Evolutionary conservation across 2,888 invertebrate species (phyloP).

Genomic region (Heliconius charithonia): DNA sequence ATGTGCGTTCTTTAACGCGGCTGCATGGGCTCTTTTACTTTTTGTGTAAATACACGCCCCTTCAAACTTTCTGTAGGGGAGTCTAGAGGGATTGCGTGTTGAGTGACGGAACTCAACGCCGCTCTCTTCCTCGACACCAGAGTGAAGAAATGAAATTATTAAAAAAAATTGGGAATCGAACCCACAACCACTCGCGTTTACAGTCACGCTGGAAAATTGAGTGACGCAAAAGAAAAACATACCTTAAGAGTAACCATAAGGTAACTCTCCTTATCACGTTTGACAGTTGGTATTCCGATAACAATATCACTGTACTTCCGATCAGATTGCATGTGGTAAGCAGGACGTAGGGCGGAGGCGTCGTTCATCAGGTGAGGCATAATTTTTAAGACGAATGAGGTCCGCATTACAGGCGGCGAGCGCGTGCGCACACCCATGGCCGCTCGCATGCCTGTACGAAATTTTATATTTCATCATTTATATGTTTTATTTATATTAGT

Average conservation of each 20-base stretch:
- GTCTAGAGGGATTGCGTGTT: neutral
- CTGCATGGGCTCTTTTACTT: neutral
- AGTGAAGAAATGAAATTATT: neutral
- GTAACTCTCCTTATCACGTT: constrained; percentile 93
- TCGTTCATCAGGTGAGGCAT: constrained; percentile 93
- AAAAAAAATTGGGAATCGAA: neutral
- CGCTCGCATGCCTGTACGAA: constrained; percentile 56
- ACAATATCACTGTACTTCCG: constrained; percentile 91
- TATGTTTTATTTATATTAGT: neutral
- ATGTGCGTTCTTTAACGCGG: neutral
- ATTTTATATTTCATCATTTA: neutral
- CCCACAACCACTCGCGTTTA: neutral
- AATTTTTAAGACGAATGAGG: constrained; percentile 93
- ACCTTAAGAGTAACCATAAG: constrained; percentile 89
- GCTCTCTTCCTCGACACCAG: neutral
- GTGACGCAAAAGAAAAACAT: constrained; percentile 44
- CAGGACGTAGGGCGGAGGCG: constrained; percentile 89
- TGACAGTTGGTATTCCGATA: constrained; percentile 95
- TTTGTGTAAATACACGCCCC: neutral
- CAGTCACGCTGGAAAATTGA: neutral
- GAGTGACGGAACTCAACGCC: neutral
- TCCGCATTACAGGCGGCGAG: constrained; percentile 80
- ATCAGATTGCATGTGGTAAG: constrained; percentile 89
- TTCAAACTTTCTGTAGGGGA: no score
- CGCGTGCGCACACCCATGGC: constrained; percentile 69